These are phyloP conservation scores for Nerophis lumbriciformis DNA, from an alignment of 2,113 vertebrate species.

Conservation along the genomic window DNA sequence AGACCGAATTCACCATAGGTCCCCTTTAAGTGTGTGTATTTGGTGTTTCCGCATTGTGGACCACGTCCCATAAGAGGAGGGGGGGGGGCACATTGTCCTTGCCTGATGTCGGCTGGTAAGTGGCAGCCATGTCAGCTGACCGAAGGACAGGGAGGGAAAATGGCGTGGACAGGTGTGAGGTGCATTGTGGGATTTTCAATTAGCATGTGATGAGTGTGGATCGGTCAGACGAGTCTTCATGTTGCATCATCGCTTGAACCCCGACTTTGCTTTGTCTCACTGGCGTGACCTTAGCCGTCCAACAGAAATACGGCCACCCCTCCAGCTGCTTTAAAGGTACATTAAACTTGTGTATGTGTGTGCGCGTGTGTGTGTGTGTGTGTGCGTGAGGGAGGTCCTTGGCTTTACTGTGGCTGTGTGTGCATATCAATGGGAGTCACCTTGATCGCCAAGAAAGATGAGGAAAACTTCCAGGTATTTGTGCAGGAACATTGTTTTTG, in stretches of 20 bases:
- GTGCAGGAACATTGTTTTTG: constrained; percentile 20
- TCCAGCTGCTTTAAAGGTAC: constrained; percentile 51
- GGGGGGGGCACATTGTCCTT: constrained; percentile 51
- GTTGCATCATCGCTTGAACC: constrained; percentile 22
- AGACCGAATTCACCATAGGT: too few species aligned
- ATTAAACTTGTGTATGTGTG: constrained; percentile 49
- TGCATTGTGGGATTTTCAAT: constrained; percentile 44
- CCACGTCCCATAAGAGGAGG: too few species aligned
- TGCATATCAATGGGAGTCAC: constrained; percentile 29
- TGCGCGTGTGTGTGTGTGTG: background rate
- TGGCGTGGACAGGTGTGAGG: constrained; percentile 10
- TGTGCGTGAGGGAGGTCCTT: background rate
- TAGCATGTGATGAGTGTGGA: constrained; percentile 38
- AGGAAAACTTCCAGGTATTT: constrained; percentile 32
- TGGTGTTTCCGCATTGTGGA: too few species aligned
- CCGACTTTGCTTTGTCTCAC: constrained; percentile 3
- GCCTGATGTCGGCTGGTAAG: constrained; percentile 75
- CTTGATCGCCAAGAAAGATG: constrained; percentile 31
- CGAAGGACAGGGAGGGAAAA: constrained; percentile 47
- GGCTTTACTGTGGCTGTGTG: constrained; percentile 1
- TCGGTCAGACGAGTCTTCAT: constrained; percentile 30
- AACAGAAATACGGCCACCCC: constrained; percentile 47
- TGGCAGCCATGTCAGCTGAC: constrained; percentile 67
- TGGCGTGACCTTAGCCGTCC: constrained; percentile 55
- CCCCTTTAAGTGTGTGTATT: too few species aligned